phyloP scores from a whole-genome alignment of 1,140 invertebrate genomes.

The Drosophila leontia region DNA sequence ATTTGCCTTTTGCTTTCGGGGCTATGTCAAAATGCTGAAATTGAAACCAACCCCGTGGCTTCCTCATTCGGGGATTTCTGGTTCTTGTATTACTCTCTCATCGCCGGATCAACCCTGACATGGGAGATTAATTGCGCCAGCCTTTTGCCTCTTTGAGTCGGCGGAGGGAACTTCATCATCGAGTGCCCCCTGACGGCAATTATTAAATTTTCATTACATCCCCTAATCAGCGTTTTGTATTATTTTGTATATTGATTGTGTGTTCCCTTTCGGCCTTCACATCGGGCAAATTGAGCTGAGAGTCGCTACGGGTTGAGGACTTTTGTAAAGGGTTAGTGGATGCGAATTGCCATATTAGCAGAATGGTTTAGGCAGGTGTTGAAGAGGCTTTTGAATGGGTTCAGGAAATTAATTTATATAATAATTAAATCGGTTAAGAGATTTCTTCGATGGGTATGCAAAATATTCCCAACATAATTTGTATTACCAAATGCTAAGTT shows the following conservation, averaged over 20 bases:
- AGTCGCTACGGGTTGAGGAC: neutral
- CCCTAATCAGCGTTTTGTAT: constrained; percentile 80
- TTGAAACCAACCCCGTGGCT: constrained; percentile 78
- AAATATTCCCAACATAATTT: neutral
- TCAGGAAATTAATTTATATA: neutral
- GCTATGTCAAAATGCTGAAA: constrained; percentile 64
- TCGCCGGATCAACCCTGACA: constrained; percentile 38
- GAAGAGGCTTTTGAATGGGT: constrained; percentile 18
- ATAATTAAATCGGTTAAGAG: neutral
- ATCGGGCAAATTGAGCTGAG: constrained; percentile 6
- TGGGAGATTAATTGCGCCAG: constrained; percentile 69
- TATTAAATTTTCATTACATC: constrained; percentile 85
- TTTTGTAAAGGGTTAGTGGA: constrained; percentile 14
- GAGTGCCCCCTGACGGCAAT: constrained; percentile 71
- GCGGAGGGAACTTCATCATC: constrained; percentile 45
- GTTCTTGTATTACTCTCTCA: constrained; percentile 41
- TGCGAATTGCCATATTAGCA: constrained; percentile 10
- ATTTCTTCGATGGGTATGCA: neutral
- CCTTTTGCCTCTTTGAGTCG: constrained; percentile 19
- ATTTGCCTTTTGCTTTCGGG: constrained; percentile 75
- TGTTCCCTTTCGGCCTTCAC: constrained; percentile 27
- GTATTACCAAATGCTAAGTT: neutral
- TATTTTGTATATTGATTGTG: constrained; percentile 66
- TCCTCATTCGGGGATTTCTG: constrained; percentile 31
- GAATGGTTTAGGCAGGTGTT: constrained; percentile 61